A percentile compares a stretch with the other conserved stretches of the same genome.
Conservation (phyloP, 2,113 vertebrate genomes). For the Butastur rufipennis region DNA sequence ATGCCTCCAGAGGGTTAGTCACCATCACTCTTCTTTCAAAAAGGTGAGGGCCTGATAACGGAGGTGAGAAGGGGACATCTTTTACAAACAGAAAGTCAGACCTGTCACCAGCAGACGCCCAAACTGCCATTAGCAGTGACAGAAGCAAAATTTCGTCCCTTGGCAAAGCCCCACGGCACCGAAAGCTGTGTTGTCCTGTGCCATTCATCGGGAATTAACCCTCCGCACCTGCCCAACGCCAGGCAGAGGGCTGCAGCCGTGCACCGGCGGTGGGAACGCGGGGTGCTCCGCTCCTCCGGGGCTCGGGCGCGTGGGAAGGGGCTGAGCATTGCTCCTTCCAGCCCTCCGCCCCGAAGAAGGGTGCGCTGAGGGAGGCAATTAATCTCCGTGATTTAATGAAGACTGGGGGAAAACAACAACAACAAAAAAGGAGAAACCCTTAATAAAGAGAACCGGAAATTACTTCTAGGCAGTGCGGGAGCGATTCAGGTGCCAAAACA, state of each 20-base stretch:
- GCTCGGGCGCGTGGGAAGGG: accelerated
- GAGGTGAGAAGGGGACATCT: not conserved
- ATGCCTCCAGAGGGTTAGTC: not conserved
- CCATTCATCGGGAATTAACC: not conserved
- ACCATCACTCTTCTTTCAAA: not conserved
- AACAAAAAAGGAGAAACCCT: not conserved
- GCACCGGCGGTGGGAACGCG: accelerated
- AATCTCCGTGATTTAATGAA: not conserved
- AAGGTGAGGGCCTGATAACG: not conserved
- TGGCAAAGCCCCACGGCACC: not conserved
- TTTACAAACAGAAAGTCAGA: not conserved
- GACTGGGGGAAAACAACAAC: not conserved
- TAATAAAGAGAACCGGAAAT: not conserved
- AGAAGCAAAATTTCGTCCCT: not conserved
- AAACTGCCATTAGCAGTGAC: not conserved
- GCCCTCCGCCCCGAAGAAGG: not conserved
- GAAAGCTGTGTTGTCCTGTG: not conserved
- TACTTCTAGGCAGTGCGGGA: not conserved
- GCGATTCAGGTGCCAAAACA: not conserved
- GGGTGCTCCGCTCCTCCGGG: accelerated
- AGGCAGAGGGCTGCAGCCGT: not conserved
- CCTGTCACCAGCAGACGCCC: not conserved
- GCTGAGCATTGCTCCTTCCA: not conserved
- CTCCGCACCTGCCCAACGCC: not conserved
- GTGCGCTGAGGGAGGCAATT: not conserved